Conservation (phyloP, 2,797 vertebrate species). For the Coranthus polyacanthus region DNA sequence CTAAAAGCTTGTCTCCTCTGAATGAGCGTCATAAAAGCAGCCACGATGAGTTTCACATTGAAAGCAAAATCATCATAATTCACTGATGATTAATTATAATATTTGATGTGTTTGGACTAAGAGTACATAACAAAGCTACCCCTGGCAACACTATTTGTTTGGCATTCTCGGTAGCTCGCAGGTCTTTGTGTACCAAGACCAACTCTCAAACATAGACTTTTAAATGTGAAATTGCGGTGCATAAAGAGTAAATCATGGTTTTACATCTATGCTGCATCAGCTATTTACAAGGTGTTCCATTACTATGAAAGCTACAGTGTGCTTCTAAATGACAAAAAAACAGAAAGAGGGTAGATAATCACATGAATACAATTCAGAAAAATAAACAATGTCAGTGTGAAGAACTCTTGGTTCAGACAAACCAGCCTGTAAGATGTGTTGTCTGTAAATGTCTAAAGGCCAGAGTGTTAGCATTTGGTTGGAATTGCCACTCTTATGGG, state of each 20-base stretch:
- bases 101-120: slow-evolving; percentile 9
- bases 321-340: neutral
- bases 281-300: too few relatives aligned
- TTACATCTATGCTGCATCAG: too few relatives aligned
- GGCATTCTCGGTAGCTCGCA: neutral
- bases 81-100: neutral
- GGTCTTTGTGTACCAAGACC: neutral
- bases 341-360: neutral
- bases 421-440: neutral
- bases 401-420: slow-evolving; percentile 14
- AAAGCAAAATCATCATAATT: slow-evolving; percentile 8
- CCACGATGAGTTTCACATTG: neutral
- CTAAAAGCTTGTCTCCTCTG: neutral
- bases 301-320: too few relatives aligned
- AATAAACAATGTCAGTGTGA: slow-evolving; percentile 2
- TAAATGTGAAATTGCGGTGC: neutral
- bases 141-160: neutral
- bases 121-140: slow-evolving; percentile 2
- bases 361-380: neutral
- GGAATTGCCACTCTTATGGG: slow-evolving; percentile 17
- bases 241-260: neutral
- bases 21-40: neutral
- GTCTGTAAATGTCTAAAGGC: slow-evolving; percentile 20
- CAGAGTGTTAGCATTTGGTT: slow-evolving; percentile 9
- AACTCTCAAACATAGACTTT: neutral